A percentile compares a stretch with the other conserved stretches of the same genome.
These are phyloP conservation scores for Anhinga rufa DNA, from an alignment of 2,113 vertebrate genomes.

Conservation along the genomic window DNA sequence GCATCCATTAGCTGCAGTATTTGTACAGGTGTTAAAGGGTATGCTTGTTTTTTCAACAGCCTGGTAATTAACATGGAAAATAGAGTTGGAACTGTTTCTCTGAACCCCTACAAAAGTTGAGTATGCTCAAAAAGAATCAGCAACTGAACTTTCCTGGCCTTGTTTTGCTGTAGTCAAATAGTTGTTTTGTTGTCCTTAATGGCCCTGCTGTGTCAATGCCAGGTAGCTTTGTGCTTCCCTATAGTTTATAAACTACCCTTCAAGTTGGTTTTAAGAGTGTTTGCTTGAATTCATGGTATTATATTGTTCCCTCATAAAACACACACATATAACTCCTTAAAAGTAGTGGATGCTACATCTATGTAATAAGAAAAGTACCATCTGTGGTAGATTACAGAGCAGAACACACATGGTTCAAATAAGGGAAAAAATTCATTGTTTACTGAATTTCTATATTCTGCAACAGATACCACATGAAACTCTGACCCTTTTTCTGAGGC, in stretches of 20 bases:
- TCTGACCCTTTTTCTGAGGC: neutral
- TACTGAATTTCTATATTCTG: conserved; percentile 8
- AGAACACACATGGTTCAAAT: conserved; percentile 28
- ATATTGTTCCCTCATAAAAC: neutral
- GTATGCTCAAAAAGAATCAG: neutral
- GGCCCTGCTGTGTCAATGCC: neutral
- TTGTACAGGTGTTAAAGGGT: neutral
- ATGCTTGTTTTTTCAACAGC: neutral
- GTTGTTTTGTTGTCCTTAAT: neutral
- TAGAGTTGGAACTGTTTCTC: neutral
- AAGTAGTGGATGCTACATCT: neutral
- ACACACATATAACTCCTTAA: neutral
- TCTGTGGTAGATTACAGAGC: neutral
- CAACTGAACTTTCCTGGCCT: neutral
- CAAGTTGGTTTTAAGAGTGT: neutral
- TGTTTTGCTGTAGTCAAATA: neutral
- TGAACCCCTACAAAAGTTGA: neutral
- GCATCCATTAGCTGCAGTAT: neutral
- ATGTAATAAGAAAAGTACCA: neutral
- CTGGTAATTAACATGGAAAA: neutral
- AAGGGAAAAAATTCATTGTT: conserved; percentile 8
- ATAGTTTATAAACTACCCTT: neutral
- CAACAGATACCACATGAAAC: neutral
- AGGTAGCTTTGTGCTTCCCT: neutral
- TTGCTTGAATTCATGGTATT: neutral